Evolutionary conservation across 2,113 vertebrate species (phyloP), one percentile per base, ranked within the genome.

Genomic region (Passer domesticus): DNA sequence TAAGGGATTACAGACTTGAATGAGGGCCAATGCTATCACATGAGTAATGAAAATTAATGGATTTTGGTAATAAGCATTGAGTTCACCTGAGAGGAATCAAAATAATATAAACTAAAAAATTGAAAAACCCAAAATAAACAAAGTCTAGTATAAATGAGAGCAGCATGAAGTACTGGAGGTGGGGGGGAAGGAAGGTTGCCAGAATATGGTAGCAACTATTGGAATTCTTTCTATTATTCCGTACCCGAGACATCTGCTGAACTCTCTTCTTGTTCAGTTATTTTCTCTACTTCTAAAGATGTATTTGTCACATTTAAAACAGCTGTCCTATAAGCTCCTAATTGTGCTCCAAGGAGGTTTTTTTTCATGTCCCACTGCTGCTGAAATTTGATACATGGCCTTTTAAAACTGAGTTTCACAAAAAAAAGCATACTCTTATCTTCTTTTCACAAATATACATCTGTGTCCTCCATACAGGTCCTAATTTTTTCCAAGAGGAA

Each of bases 351-450:
- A 43, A 20, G 62, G 21, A 24, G 10, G 20, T 6, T 35, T 22
- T 35, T 22, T 62, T 33, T 50, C 50, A 47, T 47, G 31, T 19
- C 9, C 22, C 7, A 4, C 23, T 22, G 23, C 37, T 73, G 31
- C 33, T 79, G 70, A 73, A 83, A 85, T 55, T 56, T n/a, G 17
- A 2, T 66, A 70, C 2, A 6, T 30, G 20, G 17, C 20, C 7
- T 83, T 66, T 27, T 50, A 74, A 77, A 90, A 52, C 23, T 31
- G 21, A 59, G 14, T 52, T 94, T 47, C 10, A 14, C n/a, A 53
- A 16, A 39, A 24, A 28, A 55, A 85, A 60, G 28, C 1, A 1
- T 63, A 9, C 17, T 56, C 2, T 0, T 3, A 25, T 30, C 13
- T 76, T 60, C 13, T 10, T 68, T 82, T 63, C 35, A 33, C 35